phyloP scores from a whole-genome alignment of 2,113 vertebrate genomes.

The Tachycineta bicolor region DNA sequence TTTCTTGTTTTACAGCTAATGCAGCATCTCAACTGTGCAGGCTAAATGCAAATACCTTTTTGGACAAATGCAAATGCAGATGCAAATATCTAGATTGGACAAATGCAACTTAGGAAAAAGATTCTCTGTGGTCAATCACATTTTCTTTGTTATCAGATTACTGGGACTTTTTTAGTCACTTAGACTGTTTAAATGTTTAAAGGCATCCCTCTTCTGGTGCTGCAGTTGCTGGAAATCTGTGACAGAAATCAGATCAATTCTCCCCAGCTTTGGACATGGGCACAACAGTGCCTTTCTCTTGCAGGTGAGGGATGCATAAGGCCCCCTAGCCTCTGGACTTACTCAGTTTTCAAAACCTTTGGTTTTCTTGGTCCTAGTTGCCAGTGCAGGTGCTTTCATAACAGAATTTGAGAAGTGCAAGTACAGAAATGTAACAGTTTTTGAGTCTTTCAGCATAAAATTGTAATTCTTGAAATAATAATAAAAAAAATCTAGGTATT shows the following conservation, averaged over 20 bases:
- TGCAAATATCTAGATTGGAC: not conserved
- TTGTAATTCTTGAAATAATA: not conserved
- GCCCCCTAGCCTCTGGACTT: not conserved
- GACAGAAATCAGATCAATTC: not conserved
- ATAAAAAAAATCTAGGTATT: not conserved
- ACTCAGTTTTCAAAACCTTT: not conserved
- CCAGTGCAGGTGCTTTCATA: not conserved
- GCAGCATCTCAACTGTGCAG: not conserved
- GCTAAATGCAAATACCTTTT: conserved; percentile 7
- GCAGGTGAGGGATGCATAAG: not conserved
- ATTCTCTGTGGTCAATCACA: not conserved
- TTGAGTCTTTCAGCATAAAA: not conserved
- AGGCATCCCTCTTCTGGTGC: not conserved
- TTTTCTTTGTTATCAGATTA: not conserved
- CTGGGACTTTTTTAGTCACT: not conserved
- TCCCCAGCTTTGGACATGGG: not conserved
- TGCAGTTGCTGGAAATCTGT: not conserved
- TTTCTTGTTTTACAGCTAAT: not conserved
- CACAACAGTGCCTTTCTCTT: not conserved
- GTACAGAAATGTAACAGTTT: not conserved
- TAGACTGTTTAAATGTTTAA: not conserved
- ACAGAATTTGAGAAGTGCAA: not conserved
- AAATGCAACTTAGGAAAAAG: not conserved
- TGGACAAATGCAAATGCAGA: not conserved
- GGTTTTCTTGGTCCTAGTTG: not conserved